phyloP scores from a whole-genome alignment of 1,140 invertebrate genomes.

The Metaphire vulgaris region DNA sequence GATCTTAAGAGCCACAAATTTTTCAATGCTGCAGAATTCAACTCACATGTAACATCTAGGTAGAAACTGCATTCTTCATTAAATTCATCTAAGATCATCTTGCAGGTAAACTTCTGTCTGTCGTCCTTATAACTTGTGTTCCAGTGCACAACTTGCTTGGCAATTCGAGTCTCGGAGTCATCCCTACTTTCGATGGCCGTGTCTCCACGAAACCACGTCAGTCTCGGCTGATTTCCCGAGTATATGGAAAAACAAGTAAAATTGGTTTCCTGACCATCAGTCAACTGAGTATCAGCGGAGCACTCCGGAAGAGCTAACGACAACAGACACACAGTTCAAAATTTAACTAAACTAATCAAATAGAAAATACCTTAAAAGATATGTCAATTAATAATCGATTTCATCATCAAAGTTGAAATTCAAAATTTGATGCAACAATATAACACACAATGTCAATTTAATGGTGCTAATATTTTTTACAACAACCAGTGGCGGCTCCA shows the following conservation, averaged over 20 bases:
- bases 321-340: neutral
- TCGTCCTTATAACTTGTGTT: constrained; percentile 1
- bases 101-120: constrained; percentile 12
- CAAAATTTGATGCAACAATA: too few species aligned
- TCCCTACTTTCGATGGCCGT: constrained; percentile 1
- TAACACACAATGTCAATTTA: too few species aligned
- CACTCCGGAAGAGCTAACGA: constrained; percentile 10
- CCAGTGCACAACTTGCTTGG: neutral
- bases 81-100: constrained; percentile 8
- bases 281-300: neutral
- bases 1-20: too few species aligned
- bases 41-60: constrained; percentile 13
- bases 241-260: constrained; percentile 7
- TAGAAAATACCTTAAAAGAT: neutral
- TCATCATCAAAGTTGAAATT: too few species aligned
- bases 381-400: too few species aligned
- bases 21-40: too few species aligned
- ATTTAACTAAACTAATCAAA: neutral
- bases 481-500: too few species aligned
- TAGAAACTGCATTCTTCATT: constrained; percentile 11
- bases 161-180: neutral
- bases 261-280: neutral
- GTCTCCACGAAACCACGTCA: constrained; percentile 11
- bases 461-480: too few species aligned
- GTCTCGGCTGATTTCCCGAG: constrained; percentile 5